phyloP scores from a whole-genome alignment of 1,140 invertebrate species.

The Macrotrachela quadricornifera region DNA sequence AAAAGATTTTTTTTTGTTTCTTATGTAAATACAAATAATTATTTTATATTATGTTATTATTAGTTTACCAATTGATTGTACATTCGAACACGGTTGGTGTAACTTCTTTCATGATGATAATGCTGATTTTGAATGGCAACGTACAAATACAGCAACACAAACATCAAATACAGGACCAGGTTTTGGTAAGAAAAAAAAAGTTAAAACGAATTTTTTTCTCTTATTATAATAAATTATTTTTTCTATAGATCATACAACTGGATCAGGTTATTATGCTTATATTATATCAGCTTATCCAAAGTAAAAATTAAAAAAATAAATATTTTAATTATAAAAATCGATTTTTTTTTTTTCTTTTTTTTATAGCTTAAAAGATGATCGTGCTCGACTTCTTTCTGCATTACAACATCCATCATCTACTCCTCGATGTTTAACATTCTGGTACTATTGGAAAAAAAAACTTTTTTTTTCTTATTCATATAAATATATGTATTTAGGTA shows the following conservation, averaged over 20 bases:
- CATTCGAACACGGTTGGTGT: conserved; percentile 32
- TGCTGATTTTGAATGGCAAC: conserved; percentile 52
- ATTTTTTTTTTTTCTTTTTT: too few species aligned
- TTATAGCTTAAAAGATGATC: conserved; percentile 5
- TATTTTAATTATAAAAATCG: too few species aligned
- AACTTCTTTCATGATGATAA: conserved; percentile 46
- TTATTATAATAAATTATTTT: conserved; percentile 14
- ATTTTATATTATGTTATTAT: background rate
- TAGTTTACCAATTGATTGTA: conserved; percentile 10
- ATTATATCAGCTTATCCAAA: background rate
- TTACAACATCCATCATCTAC: background rate
- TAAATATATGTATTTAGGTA: too few species aligned
- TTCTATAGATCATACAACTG: conserved; percentile 10
- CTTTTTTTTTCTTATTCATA: too few species aligned
- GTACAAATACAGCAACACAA: conserved; percentile 40
- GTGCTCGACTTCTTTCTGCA: background rate
- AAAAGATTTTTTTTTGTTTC: background rate
- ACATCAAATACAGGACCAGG: conserved; percentile 21
- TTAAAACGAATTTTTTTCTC: too few species aligned
- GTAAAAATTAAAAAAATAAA: background rate
- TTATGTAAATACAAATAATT: background rate
- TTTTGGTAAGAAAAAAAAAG: background rate
- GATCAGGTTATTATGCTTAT: conserved; percentile 12
- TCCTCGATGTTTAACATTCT: too few species aligned
- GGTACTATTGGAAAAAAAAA: too few species aligned